Conservation (phyloP, 1,140 invertebrate genomes). For the Artemia franciscana region DNA sequence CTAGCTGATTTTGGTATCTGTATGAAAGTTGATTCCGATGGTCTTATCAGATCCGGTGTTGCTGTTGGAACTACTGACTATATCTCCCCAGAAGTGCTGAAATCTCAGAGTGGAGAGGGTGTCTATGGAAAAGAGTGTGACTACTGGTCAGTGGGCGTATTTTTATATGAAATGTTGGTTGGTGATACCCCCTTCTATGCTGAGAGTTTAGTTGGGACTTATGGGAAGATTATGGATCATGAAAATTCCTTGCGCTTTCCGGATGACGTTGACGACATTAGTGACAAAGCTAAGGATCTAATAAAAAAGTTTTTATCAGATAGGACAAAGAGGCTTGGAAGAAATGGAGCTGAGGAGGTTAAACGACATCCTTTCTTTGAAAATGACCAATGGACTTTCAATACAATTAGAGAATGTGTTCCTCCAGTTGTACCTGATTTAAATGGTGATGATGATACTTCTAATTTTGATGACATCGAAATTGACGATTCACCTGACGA, state of each 20-base stretch:
- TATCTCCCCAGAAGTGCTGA: conserved; percentile 92
- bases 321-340: conserved; percentile 62
- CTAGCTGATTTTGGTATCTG: conserved; percentile 97
- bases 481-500: conserved; percentile 69
- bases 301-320: conserved; percentile 87
- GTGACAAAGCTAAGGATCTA: conserved; percentile 65
- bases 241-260: conserved; percentile 87
- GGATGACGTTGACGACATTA: conserved; percentile 65
- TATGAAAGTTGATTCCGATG: conserved; percentile 91
- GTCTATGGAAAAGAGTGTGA: conserved; percentile 90
- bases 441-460: conserved; percentile 83
- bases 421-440: conserved; percentile 92
- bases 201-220: conserved; percentile 90
- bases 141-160: conserved; percentile 98
- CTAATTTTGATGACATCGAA: conserved; percentile 95
- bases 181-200: conserved; percentile 99
- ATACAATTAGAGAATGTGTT: conserved; percentile 73
- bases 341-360: conserved; percentile 84
- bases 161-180: conserved; percentile 94
- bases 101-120: conserved; percentile 89
- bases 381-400: conserved; percentile 94
- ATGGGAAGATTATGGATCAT: conserved; percentile 98
- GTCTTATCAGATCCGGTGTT: conserved; percentile 80
- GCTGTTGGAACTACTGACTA: conserved; percentile 98
- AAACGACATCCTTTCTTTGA: conserved; percentile 83